Evolutionary conservation across 2,888 invertebrate species (phyloP).

Genomic region (Hypercompe scribonia): DNA sequence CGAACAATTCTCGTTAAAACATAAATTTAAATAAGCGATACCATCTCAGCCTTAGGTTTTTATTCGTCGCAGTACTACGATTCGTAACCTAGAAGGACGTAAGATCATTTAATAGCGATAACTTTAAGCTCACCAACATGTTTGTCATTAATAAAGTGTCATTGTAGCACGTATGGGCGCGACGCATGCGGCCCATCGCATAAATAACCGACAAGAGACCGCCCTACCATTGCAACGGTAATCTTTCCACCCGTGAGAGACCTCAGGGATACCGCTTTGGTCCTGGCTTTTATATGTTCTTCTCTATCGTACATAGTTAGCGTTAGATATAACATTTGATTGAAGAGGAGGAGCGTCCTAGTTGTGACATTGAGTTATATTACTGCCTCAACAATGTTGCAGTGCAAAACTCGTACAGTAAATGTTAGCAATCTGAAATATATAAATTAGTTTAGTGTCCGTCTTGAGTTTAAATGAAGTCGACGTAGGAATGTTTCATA

Average conservation of each 20-base stretch:
- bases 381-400: conserved; percentile 23
- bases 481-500: too few species aligned
- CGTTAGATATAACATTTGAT: conserved; percentile 53
- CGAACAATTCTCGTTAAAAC: conserved; percentile 45
- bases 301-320: conserved; percentile 52
- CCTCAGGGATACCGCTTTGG: conserved; percentile 53
- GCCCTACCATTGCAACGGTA: conserved; percentile 70
- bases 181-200: conserved; percentile 69
- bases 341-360: conserved; percentile 50
- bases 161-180: conserved; percentile 74
- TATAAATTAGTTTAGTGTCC: neutral
- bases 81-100: conserved; percentile 53
- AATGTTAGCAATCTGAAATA: neutral
- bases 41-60: conserved; percentile 52
- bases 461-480: too few species aligned
- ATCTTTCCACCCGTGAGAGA: conserved; percentile 63
- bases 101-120: conserved; percentile 64
- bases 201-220: conserved; percentile 70
- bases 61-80: conserved; percentile 52
- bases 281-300: conserved; percentile 49
- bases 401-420: neutral
- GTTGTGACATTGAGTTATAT: conserved; percentile 41
- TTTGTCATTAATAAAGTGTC: conserved; percentile 77
- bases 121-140: conserved; percentile 67
- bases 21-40: conserved; percentile 58